These are phyloP conservation scores for Xenops minutus DNA, from an alignment of 2,797 vertebrate species.

Conservation along the genomic window DNA sequence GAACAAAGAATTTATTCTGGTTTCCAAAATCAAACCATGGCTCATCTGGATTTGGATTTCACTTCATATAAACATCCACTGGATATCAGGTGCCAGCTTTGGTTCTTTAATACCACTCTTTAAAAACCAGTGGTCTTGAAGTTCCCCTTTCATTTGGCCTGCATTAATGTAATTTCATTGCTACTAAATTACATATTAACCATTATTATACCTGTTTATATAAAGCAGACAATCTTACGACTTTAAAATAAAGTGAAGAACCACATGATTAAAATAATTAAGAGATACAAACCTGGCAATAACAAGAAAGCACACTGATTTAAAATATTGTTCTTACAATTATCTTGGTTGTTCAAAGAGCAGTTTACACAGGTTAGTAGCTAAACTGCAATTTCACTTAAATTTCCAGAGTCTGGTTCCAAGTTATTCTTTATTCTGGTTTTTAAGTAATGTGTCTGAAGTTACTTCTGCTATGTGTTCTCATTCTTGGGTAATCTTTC, in stretches of 20 bases:
- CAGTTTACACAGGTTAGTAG: background rate
- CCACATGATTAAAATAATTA: background rate
- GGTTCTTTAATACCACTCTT: background rate
- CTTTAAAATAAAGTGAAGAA: background rate
- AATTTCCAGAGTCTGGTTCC: background rate
- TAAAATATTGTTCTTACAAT: background rate
- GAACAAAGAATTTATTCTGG: background rate
- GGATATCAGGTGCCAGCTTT: background rate
- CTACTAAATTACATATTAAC: background rate
- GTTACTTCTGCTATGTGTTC: background rate
- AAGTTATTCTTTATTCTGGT: background rate
- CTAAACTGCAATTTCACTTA: background rate
- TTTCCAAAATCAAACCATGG: conserved; percentile 2
- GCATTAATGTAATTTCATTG: background rate
- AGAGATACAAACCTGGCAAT: background rate
- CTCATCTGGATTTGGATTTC: background rate
- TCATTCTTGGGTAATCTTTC: conserved; percentile 8
- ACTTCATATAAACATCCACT: background rate
- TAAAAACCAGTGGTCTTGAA: background rate
- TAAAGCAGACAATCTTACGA: background rate
- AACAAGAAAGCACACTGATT: background rate
- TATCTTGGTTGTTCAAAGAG: background rate
- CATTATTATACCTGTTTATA: background rate
- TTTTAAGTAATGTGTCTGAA: background rate
- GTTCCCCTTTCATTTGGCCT: background rate